Evolutionary conservation across 2,113 vertebrate genomes (phyloP).

Genomic region (Neodontobutis hainanensis): DNA sequence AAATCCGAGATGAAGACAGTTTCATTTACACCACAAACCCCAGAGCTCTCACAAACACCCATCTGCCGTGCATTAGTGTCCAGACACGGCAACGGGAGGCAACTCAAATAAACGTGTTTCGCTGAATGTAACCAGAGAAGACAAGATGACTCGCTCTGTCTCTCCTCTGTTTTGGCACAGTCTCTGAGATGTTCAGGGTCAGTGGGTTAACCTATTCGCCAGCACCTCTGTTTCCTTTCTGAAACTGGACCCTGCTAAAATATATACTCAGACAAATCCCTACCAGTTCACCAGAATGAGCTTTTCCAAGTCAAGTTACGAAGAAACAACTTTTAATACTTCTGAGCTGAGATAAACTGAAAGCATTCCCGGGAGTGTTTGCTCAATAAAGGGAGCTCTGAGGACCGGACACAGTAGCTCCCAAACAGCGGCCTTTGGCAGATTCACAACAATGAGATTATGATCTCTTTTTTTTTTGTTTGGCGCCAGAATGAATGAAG

Average conservation of each 20-base stretch:
- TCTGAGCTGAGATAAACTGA: background rate
- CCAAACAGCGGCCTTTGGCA: conserved; percentile 32
- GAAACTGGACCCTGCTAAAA: conserved; percentile 32
- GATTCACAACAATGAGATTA: conserved; percentile 30
- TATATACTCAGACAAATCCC: conserved; percentile 53
- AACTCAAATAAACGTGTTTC: conserved; percentile 67
- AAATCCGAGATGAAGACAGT: conserved; percentile 7
- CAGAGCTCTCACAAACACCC: conserved; percentile 52
- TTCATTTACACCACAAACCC: conserved; percentile 38
- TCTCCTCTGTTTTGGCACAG: conserved; percentile 40
- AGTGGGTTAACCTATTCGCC: conserved; percentile 55
- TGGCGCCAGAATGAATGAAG: conserved; percentile 25
- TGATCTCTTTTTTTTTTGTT: conserved; percentile 29
- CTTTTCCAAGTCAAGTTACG: too few species aligned
- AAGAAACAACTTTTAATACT: background rate
- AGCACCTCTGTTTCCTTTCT: conserved; percentile 20
- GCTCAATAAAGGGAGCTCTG: conserved; percentile 10
- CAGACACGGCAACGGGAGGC: conserved; percentile 61
- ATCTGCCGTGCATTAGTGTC: conserved; percentile 67
- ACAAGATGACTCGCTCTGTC: conserved; percentile 47
- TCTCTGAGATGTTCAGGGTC: conserved; percentile 45
- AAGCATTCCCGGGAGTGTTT: background rate
- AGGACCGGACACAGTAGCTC: conserved; percentile 16
- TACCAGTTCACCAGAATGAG: too few species aligned
- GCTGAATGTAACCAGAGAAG: conserved; percentile 37